Percentiles rank a stretch among this genome's conserved stretches.
These are phyloP conservation scores for Girardia tigrina DNA, from an alignment of 2,888 invertebrate genomes.

Conservation along the genomic window DNA sequence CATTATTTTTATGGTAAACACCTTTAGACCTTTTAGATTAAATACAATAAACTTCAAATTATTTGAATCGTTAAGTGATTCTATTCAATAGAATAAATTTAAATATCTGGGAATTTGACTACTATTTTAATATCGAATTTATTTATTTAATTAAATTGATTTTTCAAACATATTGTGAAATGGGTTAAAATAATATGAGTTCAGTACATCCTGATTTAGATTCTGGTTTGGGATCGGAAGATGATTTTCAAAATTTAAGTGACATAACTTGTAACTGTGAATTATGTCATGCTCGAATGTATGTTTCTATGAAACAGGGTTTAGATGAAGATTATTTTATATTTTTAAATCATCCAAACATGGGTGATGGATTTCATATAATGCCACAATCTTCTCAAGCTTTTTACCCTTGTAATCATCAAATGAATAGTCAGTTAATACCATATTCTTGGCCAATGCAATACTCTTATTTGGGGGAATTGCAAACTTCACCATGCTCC, in stretches of 20 bases:
- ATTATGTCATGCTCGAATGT: conserved; percentile 34
- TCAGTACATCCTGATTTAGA: conserved; percentile 29
- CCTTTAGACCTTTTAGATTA: too few relatives aligned
- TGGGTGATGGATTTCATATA: conserved; percentile 35
- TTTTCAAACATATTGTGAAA: neutral
- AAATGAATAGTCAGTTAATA: neutral
- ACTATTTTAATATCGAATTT: neutral
- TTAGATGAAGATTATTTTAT: conserved; percentile 32
- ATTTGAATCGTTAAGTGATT: too few relatives aligned
- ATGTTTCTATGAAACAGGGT: conserved; percentile 33
- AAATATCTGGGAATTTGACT: too few relatives aligned
- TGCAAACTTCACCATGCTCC: conserved; percentile 26
- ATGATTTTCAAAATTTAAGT: conserved; percentile 28
- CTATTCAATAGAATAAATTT: too few relatives aligned
- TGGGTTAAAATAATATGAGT: conserved; percentile 18
- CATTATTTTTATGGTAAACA: too few relatives aligned
- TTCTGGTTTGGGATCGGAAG: conserved; percentile 33
- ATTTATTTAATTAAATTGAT: conserved; percentile 10
- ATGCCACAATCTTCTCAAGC: conserved; percentile 21
- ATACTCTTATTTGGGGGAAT: conserved; percentile 34
- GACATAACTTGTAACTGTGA: conserved; percentile 34
- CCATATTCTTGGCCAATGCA: conserved; percentile 29
- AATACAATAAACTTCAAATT: too few relatives aligned
- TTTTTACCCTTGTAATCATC: conserved; percentile 27
- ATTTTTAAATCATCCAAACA: conserved; percentile 30